Conservation (phyloP, 2,113 vertebrate species). For the Pao palembangensis region DNA sequence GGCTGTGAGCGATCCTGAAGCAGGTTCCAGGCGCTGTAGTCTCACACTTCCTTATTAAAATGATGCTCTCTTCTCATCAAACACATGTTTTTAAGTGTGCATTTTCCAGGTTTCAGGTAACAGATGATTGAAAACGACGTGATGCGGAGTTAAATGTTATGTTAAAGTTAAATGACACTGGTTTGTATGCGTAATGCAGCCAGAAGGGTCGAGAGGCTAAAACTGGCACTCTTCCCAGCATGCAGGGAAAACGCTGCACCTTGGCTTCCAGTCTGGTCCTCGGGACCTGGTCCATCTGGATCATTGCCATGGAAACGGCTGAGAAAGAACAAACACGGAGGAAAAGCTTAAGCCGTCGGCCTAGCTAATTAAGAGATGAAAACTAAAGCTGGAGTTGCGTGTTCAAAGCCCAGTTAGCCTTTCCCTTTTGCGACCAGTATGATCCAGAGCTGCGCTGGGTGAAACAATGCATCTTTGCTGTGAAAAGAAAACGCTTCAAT, state of each 20-base stretch:
- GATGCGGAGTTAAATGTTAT: too few relatives aligned
- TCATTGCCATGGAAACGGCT: neutral
- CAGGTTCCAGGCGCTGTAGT: too few relatives aligned
- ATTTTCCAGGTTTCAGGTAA: slow-evolving; percentile 3
- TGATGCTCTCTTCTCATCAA: too few relatives aligned
- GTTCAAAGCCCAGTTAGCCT: neutral
- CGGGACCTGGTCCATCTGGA: slow-evolving; percentile 11
- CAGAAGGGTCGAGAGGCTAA: neutral
- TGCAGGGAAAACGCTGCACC: slow-evolving; percentile 2
- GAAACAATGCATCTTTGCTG: too few relatives aligned
- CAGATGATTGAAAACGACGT: neutral
- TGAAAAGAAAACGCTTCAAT: too few relatives aligned
- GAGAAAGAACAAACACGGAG: neutral
- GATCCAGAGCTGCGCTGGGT: too few relatives aligned
- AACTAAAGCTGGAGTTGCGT: neutral
- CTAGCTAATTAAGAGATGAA: neutral
- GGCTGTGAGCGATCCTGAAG: too few relatives aligned
- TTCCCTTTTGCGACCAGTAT: neutral
- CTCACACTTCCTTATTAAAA: too few relatives aligned
- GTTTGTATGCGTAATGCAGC: neutral
- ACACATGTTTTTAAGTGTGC: too few relatives aligned
- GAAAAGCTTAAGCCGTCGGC: neutral
- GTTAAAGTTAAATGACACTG: neutral
- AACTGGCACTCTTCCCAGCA: slow-evolving; percentile 3
- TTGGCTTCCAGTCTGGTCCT: slow-evolving; percentile 10